Percentiles rank a stretch among this genome's conserved stretches.
Conservation (phyloP, 2,888 invertebrate genomes). For the Thera britannica region DNA sequence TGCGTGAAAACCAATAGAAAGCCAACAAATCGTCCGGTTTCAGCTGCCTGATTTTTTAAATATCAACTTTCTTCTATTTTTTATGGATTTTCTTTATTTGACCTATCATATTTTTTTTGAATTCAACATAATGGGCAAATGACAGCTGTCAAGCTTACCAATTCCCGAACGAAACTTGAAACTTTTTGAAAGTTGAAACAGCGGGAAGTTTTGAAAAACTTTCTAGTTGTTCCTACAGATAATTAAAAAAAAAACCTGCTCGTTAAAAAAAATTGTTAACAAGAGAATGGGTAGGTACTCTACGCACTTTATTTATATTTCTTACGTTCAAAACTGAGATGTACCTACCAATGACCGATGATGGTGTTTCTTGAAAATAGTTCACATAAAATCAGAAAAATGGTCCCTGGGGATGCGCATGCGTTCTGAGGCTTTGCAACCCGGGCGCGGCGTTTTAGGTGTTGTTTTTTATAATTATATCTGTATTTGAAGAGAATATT, state of each 20-base stretch:
- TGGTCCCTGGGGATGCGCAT: neutral
- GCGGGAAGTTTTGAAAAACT: slow-evolving; percentile 13
- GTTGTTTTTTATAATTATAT: too few species aligned
- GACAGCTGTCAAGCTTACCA: slow-evolving; percentile 20
- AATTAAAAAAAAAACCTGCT: too few species aligned
- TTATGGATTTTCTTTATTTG: too few species aligned
- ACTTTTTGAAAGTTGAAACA: neutral
- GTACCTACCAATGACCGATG: too few species aligned
- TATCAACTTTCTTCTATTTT: too few species aligned
- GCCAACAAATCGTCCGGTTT: neutral
- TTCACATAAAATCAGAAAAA: neutral
- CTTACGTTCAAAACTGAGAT: neutral
- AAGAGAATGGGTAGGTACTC: neutral
- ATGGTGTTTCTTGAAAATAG: neutral
- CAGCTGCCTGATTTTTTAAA: neutral
- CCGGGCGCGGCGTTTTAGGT: neutral
- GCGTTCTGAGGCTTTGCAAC: neutral
- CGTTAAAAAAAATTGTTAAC: too few species aligned
- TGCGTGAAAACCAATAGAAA: too few species aligned
- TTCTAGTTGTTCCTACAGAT: neutral
- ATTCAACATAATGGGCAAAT: neutral
- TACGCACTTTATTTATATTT: neutral
- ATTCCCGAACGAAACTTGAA: slow-evolving; percentile 44
- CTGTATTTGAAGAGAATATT: neutral
- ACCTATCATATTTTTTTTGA: too few species aligned